A percentile compares a stretch with the other conserved stretches of the same genome.
Evolutionary conservation across 2,113 vertebrate species (phyloP).

Genomic region (Plectropomus leopardus): DNA sequence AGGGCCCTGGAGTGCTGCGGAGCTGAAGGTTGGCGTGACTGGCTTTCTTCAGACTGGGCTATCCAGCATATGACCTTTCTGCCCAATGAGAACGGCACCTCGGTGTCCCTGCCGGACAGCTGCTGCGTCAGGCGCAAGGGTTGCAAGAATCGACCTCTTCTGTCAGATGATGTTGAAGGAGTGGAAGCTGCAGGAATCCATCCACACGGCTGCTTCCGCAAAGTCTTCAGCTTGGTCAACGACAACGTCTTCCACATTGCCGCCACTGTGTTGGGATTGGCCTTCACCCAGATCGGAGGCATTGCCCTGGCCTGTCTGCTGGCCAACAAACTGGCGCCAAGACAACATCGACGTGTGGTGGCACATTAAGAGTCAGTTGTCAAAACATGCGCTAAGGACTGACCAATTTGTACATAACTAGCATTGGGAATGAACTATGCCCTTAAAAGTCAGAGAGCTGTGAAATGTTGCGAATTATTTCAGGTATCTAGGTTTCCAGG

Average conservation of each 20-base stretch:
- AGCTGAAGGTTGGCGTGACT: conserved; percentile 89
- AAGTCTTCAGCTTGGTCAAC: conserved; percentile 88
- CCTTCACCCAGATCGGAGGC: conserved; percentile 86
- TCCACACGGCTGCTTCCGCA: conserved; percentile 88
- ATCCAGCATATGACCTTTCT: conserved; percentile 73
- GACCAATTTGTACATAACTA: conserved; percentile 10
- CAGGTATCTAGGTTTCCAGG: no score
- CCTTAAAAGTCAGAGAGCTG: conserved; percentile 17
- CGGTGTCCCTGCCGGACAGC: conserved; percentile 88
- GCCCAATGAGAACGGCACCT: conserved; percentile 71
- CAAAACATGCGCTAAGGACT: neutral
- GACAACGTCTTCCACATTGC: conserved; percentile 89
- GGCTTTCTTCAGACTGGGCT: conserved; percentile 89
- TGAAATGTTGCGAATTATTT: neutral
- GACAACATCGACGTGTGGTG: conserved; percentile 69
- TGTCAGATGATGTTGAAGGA: conserved; percentile 59
- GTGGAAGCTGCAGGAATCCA: conserved; percentile 77
- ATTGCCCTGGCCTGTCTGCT: conserved; percentile 88
- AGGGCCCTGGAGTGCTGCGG: conserved; percentile 89
- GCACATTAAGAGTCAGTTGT: conserved; percentile 49
- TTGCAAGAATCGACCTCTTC: conserved; percentile 85
- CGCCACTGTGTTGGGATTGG: conserved; percentile 87
- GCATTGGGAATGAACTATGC: neutral
- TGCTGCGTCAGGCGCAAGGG: conserved; percentile 87
- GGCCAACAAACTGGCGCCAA: conserved; percentile 83